Conservation (phyloP, 2,888 invertebrate species). For the Zele albiditarsus region DNA sequence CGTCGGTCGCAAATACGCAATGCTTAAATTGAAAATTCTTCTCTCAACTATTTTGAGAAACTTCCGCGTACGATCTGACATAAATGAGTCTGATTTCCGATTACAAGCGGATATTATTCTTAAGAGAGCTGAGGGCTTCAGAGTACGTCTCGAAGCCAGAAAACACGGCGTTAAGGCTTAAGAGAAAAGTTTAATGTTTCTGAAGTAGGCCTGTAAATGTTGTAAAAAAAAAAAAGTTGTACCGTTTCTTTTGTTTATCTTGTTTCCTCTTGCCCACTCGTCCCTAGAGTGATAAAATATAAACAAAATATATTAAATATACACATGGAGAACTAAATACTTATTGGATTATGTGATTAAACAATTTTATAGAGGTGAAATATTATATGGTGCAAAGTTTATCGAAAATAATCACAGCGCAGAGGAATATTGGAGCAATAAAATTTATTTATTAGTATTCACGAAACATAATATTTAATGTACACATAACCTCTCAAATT, state of each 20-base stretch:
- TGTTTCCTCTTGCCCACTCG: slow-evolving; percentile 6
- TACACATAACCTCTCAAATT: background rate
- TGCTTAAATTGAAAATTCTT: slow-evolving; percentile 84
- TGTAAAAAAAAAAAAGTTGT: slow-evolving; percentile 26
- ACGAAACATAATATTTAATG: background rate
- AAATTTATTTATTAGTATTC: slow-evolving; percentile 4
- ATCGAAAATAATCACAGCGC: background rate
- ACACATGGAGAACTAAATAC: background rate
- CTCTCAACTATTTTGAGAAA: slow-evolving; percentile 82
- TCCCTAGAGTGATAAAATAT: background rate
- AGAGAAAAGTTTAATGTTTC: slow-evolving; percentile 28
- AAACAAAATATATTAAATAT: background rate
- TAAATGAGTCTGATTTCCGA: slow-evolving; percentile 80
- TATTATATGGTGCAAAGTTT: background rate
- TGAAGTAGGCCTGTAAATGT: slow-evolving; percentile 22
- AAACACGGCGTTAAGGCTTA: slow-evolving; percentile 56
- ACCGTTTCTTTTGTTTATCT: slow-evolving; percentile 7
- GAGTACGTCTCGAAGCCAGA: slow-evolving; percentile 68
- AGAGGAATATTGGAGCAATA: background rate
- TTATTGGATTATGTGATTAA: background rate
- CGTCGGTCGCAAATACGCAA: slow-evolving; percentile 87
- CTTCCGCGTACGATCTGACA: slow-evolving; percentile 78
- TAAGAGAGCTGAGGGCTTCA: slow-evolving; percentile 83
- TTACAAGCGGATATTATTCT: slow-evolving; percentile 84
- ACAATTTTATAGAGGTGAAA: background rate